Conservation (phyloP, 1,140 invertebrate genomes). For the Penaeus vannamei region DNA sequence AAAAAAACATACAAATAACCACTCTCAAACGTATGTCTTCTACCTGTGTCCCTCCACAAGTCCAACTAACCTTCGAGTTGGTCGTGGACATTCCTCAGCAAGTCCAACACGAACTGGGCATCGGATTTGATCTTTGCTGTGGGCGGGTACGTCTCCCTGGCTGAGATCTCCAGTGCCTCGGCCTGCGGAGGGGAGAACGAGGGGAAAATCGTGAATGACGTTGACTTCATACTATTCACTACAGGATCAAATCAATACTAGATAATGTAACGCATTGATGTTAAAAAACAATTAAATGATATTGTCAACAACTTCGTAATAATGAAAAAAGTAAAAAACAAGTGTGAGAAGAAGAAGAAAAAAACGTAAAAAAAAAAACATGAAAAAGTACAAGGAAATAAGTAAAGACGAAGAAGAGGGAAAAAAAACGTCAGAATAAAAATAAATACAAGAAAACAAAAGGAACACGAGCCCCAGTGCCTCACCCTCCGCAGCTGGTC, state of each 20-base stretch:
- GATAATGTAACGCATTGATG: too few relatives aligned
- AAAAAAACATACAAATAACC: too few relatives aligned
- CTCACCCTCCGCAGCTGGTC: slow-evolving; percentile 61
- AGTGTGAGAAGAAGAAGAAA: not conserved
- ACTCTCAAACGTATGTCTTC: too few relatives aligned
- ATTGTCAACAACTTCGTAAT: too few relatives aligned
- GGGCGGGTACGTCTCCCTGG: slow-evolving; percentile 47
- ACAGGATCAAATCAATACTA: too few relatives aligned
- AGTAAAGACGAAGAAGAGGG: too few relatives aligned
- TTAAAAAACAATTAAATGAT: too few relatives aligned
- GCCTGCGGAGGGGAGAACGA: slow-evolving; percentile 35
- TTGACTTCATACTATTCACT: not conserved
- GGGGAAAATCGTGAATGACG: not conserved
- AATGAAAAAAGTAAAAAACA: not conserved
- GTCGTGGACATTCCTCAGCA: slow-evolving; percentile 37
- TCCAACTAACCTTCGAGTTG: slow-evolving; percentile 56
- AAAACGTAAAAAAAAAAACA: too few relatives aligned
- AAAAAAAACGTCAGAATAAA: too few relatives aligned
- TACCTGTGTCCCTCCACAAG: not conserved
- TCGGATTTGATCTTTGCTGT: slow-evolving; percentile 51
- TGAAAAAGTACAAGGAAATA: too few relatives aligned
- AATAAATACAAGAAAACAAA: too few relatives aligned
- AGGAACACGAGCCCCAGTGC: too few relatives aligned
- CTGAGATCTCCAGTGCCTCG: slow-evolving; percentile 41
- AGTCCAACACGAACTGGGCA: slow-evolving; percentile 56